These are phyloP conservation scores for Chamaetylas fuelleborni DNA, from an alignment of 2,113 vertebrate genomes.

Conservation along the genomic window DNA sequence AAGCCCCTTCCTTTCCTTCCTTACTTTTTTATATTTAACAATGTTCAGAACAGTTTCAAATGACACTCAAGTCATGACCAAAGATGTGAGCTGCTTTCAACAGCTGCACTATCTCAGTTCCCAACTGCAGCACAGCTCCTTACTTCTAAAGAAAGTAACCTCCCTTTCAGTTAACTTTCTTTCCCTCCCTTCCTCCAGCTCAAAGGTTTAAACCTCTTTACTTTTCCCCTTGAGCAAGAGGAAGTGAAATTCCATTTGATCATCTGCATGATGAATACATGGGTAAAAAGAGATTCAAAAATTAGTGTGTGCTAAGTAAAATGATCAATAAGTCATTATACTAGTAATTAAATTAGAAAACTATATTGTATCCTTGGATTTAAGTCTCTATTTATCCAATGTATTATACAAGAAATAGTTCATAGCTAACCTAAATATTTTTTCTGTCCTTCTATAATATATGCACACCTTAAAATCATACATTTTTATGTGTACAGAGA, in stretches of 20 bases:
- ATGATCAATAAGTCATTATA: neutral
- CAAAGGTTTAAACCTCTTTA: constrained; percentile 8
- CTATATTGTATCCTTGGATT: neutral
- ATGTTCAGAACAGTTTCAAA: constrained; percentile 32
- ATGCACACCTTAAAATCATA: neutral
- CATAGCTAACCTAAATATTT: neutral
- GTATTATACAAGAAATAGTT: neutral
- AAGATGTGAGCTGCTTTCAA: constrained; percentile 56
- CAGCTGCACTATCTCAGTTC: constrained; percentile 57
- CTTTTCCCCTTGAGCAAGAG: neutral
- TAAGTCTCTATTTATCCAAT: neutral
- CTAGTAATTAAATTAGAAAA: constrained; percentile 36
- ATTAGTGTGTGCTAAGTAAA: neutral
- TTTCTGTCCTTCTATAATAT: neutral
- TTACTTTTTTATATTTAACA: constrained; percentile 27
- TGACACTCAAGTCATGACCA: constrained; percentile 48
- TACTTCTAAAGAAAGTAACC: constrained; percentile 36
- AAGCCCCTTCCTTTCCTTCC: neutral
- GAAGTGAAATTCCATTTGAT: constrained; percentile 61
- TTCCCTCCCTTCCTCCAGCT: constrained; percentile 31
- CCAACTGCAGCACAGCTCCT: constrained; percentile 46
- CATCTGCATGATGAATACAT: constrained; percentile 14
- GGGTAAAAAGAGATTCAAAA: constrained; percentile 37
- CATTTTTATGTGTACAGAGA: neutral
- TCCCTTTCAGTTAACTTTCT: constrained; percentile 22